Conservation (phyloP, 2,888 invertebrate species). For the Epirrita christyi region DNA sequence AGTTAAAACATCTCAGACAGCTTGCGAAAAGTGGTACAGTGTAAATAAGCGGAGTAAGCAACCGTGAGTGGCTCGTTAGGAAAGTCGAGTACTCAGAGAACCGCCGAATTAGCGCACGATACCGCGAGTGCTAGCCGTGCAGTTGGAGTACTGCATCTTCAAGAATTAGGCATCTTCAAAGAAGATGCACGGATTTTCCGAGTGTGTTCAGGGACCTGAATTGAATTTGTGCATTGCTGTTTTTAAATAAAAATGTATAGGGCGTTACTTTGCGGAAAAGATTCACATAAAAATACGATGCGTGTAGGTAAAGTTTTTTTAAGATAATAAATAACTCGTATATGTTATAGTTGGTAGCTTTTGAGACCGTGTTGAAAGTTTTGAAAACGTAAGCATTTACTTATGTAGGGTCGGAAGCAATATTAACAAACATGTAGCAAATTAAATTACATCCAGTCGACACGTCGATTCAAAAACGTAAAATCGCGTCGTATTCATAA, state of each 20-base stretch:
- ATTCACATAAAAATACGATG: neutral
- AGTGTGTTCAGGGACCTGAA: conserved; percentile 5
- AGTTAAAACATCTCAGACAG: neutral
- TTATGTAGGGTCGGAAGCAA: neutral
- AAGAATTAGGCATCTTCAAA: conserved; percentile 13
- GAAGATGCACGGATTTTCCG: conserved; percentile 9
- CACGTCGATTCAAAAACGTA: conserved; percentile 10
- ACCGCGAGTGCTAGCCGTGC: conserved; percentile 2
- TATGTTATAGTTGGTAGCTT: too few species aligned
- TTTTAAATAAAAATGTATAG: conserved; percentile 8
- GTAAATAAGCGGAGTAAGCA: conserved; percentile 20
- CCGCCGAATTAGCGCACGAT: conserved; percentile 8
- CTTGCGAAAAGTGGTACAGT: conserved; percentile 8
- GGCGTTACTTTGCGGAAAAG: conserved; percentile 2
- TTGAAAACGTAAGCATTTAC: too few species aligned
- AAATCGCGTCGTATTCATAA: conserved; percentile 27
- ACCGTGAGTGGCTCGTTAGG: conserved; percentile 15
- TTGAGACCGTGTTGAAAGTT: too few species aligned
- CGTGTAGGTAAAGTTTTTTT: neutral
- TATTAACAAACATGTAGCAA: neutral
- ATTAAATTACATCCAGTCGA: neutral
- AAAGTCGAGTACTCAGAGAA: conserved; percentile 2
- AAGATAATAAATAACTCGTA: neutral
- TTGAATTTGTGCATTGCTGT: conserved; percentile 9
- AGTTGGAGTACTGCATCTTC: conserved; percentile 1